phyloP scores from a whole-genome alignment of 2,888 invertebrate genomes.

The Metellina segmentata region DNA sequence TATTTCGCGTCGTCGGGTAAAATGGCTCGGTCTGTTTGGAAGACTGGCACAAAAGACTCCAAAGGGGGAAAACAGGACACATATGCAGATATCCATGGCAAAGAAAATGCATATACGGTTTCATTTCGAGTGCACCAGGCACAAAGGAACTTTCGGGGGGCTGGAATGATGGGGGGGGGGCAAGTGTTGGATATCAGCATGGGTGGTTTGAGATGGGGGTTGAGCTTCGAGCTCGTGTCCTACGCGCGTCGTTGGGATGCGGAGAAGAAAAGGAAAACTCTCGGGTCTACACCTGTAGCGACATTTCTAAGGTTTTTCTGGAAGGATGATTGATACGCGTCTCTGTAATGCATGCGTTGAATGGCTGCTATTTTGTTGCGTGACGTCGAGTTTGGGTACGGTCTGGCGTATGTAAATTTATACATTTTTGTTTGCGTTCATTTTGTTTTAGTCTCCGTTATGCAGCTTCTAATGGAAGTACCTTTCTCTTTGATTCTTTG shows the following conservation, averaged over 20 bases:
- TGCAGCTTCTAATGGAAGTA: too few species aligned
- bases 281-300: slow-evolving; percentile 12
- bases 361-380: background rate
- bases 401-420: too few species aligned
- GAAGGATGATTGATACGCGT: slow-evolving; percentile 12
- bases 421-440: too few species aligned
- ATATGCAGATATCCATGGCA: slow-evolving; percentile 69
- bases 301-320: slow-evolving; percentile 26
- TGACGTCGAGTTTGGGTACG: background rate
- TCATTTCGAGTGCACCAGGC: slow-evolving; percentile 62
- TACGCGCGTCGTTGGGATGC: background rate
- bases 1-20: slow-evolving; percentile 16
- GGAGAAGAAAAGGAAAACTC: background rate
- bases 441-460: too few species aligned
- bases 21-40: slow-evolving; percentile 8
- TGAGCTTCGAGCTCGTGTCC: background rate
- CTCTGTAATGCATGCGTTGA: background rate
- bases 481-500: too few species aligned
- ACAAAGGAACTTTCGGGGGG: slow-evolving; percentile 16
- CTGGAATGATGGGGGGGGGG: background rate
- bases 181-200: slow-evolving; percentile 1
- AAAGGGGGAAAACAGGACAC: background rate
- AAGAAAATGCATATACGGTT: slow-evolving; percentile 70
- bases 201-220: background rate
- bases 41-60: slow-evolving; percentile 2